Evolutionary conservation across 2,797 vertebrate species (phyloP), one percentile per base, ranked within the genome.

Genomic region (Gallirallus australis): DNA sequence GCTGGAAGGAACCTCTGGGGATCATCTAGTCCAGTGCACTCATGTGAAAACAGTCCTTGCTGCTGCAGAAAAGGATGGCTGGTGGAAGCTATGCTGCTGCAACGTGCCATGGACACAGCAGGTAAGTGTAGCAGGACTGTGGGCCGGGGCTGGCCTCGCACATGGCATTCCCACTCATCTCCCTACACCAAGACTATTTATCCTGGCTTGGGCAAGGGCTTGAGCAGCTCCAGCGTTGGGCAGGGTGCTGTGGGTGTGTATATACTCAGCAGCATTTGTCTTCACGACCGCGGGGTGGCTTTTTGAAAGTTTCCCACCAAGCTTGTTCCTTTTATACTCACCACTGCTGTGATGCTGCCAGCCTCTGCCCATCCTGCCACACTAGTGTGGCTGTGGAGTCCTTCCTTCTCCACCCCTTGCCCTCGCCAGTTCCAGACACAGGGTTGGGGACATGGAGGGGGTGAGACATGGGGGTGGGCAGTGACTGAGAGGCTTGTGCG

Each of bases 161-260:
- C 5, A 57, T 31, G n/a, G 15, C 70, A 5, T 61, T 83, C 16
- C 47, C 35, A 11, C 47, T 80, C 63, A 0, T 21, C 17, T 63
- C 31, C 37, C 56, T 1, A 11, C 66, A 17, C 50, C 0, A 1
- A n/a, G n/a, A 17, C 27, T 6, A 1, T 53, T 37, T 61, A 4
- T 20, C 35, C 75, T 47, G 76, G 24, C 47, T 9, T 4, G 59
- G 70, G 57, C 56, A 53, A 53, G n/a, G 73, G 33, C 56, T 85
- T 4, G 35, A 27, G 81, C 72, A 53, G 39, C 61, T 48, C 39
- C 56, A 15, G 82, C 1, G 3, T 73, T 17, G 56, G n/a, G 52
- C 23, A 50, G 69, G 17, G 14, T 78, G 90, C 76, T 35, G 47
- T 66, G 85, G 82, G 35, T 63, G 71, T 20, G 16, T 45, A 9